These are phyloP conservation scores for human DNA, from an alignment of 2,113 vertebrate species.

Conservation along the genomic window DNA sequence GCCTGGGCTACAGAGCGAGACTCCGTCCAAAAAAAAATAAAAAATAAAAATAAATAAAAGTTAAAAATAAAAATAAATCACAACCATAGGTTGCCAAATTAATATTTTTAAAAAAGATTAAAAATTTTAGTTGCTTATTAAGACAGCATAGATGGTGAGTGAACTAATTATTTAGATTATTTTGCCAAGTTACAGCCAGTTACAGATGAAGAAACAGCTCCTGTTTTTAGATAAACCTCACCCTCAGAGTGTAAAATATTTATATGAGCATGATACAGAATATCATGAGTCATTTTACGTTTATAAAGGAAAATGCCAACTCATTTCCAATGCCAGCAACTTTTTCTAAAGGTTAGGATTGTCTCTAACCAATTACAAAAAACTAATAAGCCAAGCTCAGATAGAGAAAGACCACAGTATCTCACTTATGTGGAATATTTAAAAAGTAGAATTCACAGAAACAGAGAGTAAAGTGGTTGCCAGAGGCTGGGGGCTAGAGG, in stretches of 20 bases:
- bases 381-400: neutral
- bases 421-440: neutral
- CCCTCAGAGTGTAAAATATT: neutral
- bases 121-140: neutral
- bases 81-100: neutral
- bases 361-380: neutral
- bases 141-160: neutral
- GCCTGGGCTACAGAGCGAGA: too few species aligned
- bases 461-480: neutral
- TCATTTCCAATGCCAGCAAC: neutral
- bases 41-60: neutral
- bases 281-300: neutral
- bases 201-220: neutral
- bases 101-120: neutral
- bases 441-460: neutral
- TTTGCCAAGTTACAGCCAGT: neutral
- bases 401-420: neutral
- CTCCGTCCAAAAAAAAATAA: too few species aligned
- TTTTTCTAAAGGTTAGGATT: neutral
- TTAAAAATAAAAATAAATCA: neutral
- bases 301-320: neutral
- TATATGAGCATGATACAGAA: neutral
- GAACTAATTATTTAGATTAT: neutral
- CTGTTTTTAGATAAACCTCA: neutral
- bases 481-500: neutral